Conservation (phyloP, 2,797 vertebrate genomes). For the Hozukius guyotensis region DNA sequence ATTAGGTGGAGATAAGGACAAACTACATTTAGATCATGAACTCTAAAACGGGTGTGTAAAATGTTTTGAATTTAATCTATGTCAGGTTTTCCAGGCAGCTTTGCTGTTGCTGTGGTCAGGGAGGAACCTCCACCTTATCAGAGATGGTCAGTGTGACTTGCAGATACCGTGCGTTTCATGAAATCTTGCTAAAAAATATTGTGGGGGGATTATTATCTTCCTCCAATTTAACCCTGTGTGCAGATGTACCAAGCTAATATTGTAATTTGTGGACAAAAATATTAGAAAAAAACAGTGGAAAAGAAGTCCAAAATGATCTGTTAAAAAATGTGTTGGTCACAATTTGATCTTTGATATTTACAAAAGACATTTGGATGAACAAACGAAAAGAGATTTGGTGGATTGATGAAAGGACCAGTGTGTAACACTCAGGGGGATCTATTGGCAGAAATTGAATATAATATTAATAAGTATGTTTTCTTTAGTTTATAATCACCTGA, state of each 20-base stretch:
- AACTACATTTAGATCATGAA: background rate
- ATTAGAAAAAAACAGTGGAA: background rate
- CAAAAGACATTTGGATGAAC: background rate
- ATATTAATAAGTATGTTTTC: too few relatives aligned
- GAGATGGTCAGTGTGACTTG: conserved; percentile 35
- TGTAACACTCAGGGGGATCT: too few relatives aligned
- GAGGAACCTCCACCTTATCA: conserved; percentile 65
- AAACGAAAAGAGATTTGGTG: background rate
- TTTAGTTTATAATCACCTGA: too few relatives aligned
- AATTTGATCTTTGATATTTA: background rate
- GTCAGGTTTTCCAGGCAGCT: conserved; percentile 25
- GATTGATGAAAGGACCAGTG: background rate
- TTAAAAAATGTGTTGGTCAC: background rate
- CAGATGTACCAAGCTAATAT: background rate
- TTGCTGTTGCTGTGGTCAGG: conserved; percentile 38
- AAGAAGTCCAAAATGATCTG: background rate
- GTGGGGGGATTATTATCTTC: background rate
- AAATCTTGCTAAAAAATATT: background rate
- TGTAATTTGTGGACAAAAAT: background rate
- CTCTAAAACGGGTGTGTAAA: background rate
- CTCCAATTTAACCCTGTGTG: background rate
- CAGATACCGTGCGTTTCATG: conserved; percentile 23
- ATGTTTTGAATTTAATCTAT: conserved; percentile 2
- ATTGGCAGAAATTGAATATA: too few relatives aligned
- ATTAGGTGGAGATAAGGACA: background rate